Evolutionary conservation across 2,797 vertebrate species (phyloP), one percentile per base, ranked within the genome.

Genomic region (Botia kubotai): DNA sequence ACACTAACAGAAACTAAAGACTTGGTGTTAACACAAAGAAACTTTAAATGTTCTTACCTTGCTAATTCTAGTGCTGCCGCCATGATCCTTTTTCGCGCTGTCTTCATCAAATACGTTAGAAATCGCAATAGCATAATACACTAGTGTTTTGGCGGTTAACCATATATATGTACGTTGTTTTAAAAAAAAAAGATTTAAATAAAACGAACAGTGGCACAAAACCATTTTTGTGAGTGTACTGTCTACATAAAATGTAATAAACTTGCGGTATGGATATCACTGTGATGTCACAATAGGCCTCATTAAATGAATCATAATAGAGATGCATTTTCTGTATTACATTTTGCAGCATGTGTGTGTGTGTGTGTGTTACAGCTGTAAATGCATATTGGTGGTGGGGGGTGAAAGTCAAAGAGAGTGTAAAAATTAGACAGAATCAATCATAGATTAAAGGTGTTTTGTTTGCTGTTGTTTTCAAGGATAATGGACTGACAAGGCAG

Each of bases 401-500:
- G 68, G 67, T 33, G 43, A 73, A 67, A 67, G 63, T 62, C 46
- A 53, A 16, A 79, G 48, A 74, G 33, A 68, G 63, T 16, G 1
- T 60, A 60, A 72, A 79, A 75, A 80, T 80, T 67, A 39, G 71
- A 39, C 6, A 0, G 13, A 79, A 83, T 77, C 46, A 50, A 85
- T 74, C 33, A 50, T 19, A 50, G 66, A 82, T 72, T 70, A 77
- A 72, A 80, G 21, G 69, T 10, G 17, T 60, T 70, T 71, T 76
- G 43, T 57, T 57, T 75, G 43, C 26, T 0, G 23, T 60, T 82
- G 77, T 80, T 81, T 76, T 8, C 29, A 46, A 33, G 68, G 13
- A 75, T 84, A 82, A 88, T 76, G 36, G 66, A 76, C 85, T 84
- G 84, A 86, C 80, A 74, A 62, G 83, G 26, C 58, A 60, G 33